phyloP scores from a whole-genome alignment of 2,113 vertebrate species.

The Amphilophus citrinellus region DNA sequence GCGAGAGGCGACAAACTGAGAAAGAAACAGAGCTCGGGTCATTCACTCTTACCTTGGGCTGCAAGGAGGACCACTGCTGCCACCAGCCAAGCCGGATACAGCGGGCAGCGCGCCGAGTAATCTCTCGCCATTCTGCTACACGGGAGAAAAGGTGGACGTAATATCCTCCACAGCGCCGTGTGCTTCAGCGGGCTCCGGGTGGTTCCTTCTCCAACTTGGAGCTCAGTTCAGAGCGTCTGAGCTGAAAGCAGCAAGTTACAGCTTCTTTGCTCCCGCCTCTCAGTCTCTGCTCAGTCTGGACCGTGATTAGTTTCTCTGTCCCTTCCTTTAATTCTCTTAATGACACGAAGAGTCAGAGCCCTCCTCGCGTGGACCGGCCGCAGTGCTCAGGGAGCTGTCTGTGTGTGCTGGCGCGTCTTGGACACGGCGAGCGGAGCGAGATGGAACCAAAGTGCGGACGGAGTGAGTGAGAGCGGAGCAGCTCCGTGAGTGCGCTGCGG shows the following conservation, averaged over 20 bases:
- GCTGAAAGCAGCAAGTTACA: constrained; percentile 47
- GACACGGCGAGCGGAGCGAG: constrained; percentile 23
- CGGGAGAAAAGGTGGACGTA: constrained; percentile 59
- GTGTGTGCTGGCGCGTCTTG: background rate
- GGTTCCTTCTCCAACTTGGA: constrained; percentile 66
- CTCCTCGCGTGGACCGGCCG: constrained; percentile 54
- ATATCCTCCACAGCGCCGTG: constrained; percentile 64
- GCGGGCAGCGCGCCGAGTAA: constrained; percentile 51
- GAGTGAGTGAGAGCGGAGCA: constrained; percentile 14
- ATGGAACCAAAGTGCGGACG: constrained; percentile 35
- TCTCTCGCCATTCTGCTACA: constrained; percentile 71
- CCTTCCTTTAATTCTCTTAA: background rate
- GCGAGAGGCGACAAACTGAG: background rate
- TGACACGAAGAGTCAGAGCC: constrained; percentile 34
- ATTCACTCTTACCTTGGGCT: constrained; percentile 71
- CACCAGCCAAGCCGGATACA: constrained; percentile 59
- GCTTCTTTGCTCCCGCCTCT: background rate
- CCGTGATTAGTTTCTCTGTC: background rate
- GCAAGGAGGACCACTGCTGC: constrained; percentile 48
- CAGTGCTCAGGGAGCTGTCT: constrained; percentile 53
- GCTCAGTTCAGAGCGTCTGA: constrained; percentile 27
- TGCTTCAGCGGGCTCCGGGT: constrained; percentile 11
- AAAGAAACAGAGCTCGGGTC: background rate
- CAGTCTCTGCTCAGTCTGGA: background rate
- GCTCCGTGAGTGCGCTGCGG: constrained; percentile 37